phyloP scores from a whole-genome alignment of 2,888 invertebrate species.

The Ophonus ardosiacus region DNA sequence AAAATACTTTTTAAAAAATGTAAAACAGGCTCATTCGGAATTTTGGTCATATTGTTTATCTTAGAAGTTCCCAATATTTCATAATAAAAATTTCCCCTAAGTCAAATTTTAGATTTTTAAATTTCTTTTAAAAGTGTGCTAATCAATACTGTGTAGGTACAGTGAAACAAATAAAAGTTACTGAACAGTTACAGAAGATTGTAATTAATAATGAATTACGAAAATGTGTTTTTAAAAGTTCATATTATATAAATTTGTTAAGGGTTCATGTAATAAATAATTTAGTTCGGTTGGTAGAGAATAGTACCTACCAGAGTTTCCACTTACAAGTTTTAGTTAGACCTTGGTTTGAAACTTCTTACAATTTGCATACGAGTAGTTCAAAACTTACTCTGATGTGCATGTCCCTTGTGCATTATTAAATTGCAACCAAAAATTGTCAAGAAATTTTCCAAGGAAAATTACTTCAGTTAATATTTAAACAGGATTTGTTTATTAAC shows the following conservation, averaged over 20 bases:
- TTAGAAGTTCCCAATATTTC: too few relatives aligned
- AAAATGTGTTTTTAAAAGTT: too few relatives aligned
- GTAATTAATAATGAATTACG: too few relatives aligned
- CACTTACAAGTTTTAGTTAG: neutral
- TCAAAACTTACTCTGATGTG: neutral
- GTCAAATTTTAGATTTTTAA: too few relatives aligned
- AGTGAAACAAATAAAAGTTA: too few relatives aligned
- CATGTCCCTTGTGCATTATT: neutral
- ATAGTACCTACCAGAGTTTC: neutral
- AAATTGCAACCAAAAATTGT: neutral
- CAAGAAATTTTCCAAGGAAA: neutral
- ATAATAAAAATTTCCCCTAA: too few relatives aligned
- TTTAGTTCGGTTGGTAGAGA: neutral
- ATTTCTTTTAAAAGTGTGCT: too few relatives aligned
- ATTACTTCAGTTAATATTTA: neutral
- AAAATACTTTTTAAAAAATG: too few relatives aligned
- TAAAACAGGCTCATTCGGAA: too few relatives aligned
- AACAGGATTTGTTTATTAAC: neutral
- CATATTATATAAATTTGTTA: neutral
- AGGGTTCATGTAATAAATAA: neutral
- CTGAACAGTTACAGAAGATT: too few relatives aligned
- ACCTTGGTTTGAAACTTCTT: neutral
- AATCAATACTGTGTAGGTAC: too few relatives aligned
- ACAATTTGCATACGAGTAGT: neutral
- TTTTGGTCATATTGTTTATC: too few relatives aligned